These are phyloP conservation scores for Meda fulgida DNA, from an alignment of 2,797 vertebrate species.

Conservation along the genomic window DNA sequence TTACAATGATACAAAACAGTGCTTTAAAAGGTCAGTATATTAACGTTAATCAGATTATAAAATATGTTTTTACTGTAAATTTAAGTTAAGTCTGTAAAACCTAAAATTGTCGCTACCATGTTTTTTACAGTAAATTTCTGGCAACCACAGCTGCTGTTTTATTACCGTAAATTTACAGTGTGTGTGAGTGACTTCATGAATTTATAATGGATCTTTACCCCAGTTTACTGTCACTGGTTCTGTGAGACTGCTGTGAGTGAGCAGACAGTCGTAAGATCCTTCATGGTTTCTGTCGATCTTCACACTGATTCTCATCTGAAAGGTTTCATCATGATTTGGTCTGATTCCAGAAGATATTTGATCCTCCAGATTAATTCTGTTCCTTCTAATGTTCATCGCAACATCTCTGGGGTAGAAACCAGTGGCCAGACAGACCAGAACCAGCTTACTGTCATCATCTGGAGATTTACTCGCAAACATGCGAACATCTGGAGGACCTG, in stretches of 20 bases:
- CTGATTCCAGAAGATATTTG: not conserved
- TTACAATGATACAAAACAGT: no score
- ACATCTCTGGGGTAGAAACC: slow-evolving; percentile 1
- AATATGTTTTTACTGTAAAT: no score
- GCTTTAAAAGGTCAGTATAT: no score
- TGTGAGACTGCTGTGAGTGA: not conserved
- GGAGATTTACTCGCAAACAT: not conserved
- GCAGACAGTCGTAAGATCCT: not conserved
- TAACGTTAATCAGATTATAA: no score
- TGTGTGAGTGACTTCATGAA: no score
- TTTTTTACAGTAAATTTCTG: no score
- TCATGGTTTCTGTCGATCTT: not conserved
- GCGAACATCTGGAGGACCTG: not conserved
- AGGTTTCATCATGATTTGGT: not conserved
- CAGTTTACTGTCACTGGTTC: not conserved
- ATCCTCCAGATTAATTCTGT: accelerated
- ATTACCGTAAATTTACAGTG: no score
- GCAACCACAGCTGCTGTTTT: no score
- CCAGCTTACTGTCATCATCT: not conserved
- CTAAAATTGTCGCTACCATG: no score
- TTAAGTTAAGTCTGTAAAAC: no score
- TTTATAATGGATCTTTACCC: not conserved
- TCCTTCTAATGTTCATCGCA: not conserved
- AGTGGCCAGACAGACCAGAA: not conserved
- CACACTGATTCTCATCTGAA: not conserved